These are phyloP conservation scores for Ptilonorhynchus violaceus DNA, from an alignment of 2,113 vertebrate genomes.

Conservation along the genomic window DNA sequence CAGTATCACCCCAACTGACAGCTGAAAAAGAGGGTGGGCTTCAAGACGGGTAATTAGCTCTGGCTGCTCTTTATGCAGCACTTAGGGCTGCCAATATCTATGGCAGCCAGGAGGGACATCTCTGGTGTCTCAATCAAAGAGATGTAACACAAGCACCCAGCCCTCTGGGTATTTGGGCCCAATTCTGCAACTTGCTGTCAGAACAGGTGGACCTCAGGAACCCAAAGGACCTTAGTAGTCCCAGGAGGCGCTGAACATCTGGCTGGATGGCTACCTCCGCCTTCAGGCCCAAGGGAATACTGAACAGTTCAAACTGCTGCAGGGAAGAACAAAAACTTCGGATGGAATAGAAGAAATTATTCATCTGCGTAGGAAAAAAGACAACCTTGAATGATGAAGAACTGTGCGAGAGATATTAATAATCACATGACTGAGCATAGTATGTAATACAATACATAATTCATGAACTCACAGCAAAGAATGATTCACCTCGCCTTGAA, in stretches of 20 bases:
- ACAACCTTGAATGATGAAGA: background rate
- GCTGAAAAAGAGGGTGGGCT: background rate
- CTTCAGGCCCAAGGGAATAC: background rate
- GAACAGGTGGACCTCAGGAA: background rate
- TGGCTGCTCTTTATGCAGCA: background rate
- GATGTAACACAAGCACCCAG: rapidly evolving
- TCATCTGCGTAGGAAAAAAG: background rate
- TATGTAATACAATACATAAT: constrained; percentile 9
- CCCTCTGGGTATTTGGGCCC: background rate
- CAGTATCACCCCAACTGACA: background rate
- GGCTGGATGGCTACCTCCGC: background rate
- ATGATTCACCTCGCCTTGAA: constrained; percentile 5
- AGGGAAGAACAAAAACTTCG: background rate
- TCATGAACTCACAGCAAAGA: constrained; percentile 32
- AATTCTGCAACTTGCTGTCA: background rate
- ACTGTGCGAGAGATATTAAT: background rate
- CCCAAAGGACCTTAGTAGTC: background rate
- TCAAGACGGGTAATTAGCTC: background rate
- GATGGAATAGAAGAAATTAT: background rate
- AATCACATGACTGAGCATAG: constrained; percentile 40
- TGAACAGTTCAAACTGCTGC: background rate
- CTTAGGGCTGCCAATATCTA: background rate
- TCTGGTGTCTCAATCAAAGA: background rate
- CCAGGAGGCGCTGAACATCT: background rate
- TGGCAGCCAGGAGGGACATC: background rate